A percentile compares a stretch with the other conserved stretches of the same genome.
Evolutionary conservation across 2,888 invertebrate genomes (phyloP).

Genomic region (Machimus rusticus): DNA sequence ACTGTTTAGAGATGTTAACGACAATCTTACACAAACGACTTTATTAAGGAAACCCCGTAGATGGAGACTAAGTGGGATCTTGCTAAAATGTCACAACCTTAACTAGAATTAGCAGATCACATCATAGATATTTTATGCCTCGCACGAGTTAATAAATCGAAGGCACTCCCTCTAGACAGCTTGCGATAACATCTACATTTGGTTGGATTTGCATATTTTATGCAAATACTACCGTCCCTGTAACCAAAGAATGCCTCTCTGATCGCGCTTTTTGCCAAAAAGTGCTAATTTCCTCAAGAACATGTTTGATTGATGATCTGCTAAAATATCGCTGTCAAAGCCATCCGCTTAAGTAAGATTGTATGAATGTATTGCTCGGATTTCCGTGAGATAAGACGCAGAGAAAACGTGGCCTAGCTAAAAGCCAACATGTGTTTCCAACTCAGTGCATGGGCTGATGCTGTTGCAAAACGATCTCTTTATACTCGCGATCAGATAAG

Average conservation of each 20-base stretch:
- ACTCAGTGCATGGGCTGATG: neutral
- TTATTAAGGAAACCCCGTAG: neutral
- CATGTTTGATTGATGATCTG: neutral
- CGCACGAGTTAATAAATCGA: neutral
- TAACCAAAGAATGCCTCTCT: neutral
- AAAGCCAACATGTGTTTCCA: neutral
- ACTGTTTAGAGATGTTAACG: neutral
- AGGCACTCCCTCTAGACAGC: neutral
- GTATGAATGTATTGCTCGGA: neutral
- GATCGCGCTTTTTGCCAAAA: neutral
- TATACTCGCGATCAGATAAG: neutral
- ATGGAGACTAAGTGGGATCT: neutral
- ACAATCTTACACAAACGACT: neutral
- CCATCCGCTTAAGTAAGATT: neutral
- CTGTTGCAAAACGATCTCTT: neutral
- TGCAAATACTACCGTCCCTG: neutral
- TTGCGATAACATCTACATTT: neutral
- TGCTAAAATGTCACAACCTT: neutral
- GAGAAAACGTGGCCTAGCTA: neutral
- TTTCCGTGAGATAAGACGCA: neutral
- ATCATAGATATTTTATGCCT: neutral
- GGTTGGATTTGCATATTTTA: constrained; percentile 13
- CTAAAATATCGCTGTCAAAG: neutral
- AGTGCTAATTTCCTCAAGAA: neutral
- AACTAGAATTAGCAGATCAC: neutral